These are phyloP conservation scores for Cyclophora albipunctata DNA, from an alignment of 2,888 invertebrate genomes.

Conservation along the genomic window DNA sequence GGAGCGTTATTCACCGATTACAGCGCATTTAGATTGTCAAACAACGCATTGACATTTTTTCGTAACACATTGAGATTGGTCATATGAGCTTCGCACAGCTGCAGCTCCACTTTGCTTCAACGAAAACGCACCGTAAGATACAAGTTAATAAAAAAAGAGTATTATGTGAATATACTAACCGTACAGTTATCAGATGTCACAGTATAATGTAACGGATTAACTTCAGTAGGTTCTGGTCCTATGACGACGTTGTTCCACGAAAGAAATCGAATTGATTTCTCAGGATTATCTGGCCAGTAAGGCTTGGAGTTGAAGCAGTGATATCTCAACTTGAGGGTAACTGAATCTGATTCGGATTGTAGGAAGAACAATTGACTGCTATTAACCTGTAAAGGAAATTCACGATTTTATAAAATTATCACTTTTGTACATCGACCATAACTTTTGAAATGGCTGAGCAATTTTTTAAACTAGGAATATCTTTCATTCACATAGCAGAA, in stretches of 20 bases:
- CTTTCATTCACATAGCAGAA: too few relatives aligned
- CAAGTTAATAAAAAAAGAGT: background rate
- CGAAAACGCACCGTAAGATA: too few relatives aligned
- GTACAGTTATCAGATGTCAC: slow-evolving; percentile 1
- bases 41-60: background rate
- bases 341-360: background rate
- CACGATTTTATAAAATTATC: too few relatives aligned
- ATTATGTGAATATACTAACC: slow-evolving; percentile 2
- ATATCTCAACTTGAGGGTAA: slow-evolving; percentile 6
- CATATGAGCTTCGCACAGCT: background rate
- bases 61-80: background rate
- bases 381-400: too few relatives aligned
- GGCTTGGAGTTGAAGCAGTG: slow-evolving; percentile 6
- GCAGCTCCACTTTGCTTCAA: background rate
- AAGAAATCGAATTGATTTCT: slow-evolving; percentile 4
- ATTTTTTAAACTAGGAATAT: too few relatives aligned
- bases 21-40: background rate
- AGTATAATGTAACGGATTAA: slow-evolving; percentile 2
- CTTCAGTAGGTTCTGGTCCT: slow-evolving; percentile 5
- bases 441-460: too few relatives aligned
- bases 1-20: too few relatives aligned
- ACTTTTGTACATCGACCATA: too few relatives aligned
- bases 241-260: slow-evolving; percentile 8
- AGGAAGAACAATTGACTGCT: too few relatives aligned
- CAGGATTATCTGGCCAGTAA: background rate